Evolutionary conservation across 2,888 invertebrate genomes (phyloP), one percentile per base, ranked within the genome.

Genomic region (Lasioglossum vierecki): DNA sequence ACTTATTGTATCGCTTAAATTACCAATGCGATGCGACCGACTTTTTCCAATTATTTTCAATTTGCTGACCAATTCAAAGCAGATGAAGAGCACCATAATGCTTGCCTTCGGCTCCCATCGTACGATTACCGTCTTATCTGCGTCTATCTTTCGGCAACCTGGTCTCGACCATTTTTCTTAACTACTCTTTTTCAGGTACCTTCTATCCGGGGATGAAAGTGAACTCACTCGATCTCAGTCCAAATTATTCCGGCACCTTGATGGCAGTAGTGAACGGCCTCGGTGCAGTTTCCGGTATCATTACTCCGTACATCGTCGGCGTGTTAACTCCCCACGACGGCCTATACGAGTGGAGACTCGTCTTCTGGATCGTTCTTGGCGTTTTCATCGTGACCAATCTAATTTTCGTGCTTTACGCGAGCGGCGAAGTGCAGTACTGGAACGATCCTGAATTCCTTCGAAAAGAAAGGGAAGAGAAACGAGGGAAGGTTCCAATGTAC

Each of bases 291-390:
- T 96, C 97, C 0, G 97, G 97, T 63, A 97, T 97, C 89, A 95
- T 97, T 41, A 97, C 97, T 0, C 97, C 97, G 0, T 96, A 96
- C 90, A 95, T 97, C 71, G 97, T 97, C 57, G 97, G 97, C 22
- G 94, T 96, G 60, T 94, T 97, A 88, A 97, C 97, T 0, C 91
- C 91, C 0, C 39, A 94, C n/a, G 91, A 91, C 1, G 89, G 89
- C 0, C 63, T 93, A 2, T 94, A 94, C 35, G 96, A 98, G 95
- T 98, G 98, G 98, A 96, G 97, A 39, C 92, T 96, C 0, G 98
- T 98, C 0, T 98, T 98, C 94, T 98, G 98, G 97, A 97, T 98
- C 57, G 97, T 98, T 68, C 96, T 97, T 11, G 96, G 93, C 0
- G 96, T 98, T 4, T 96, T 98, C 84, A 94, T 96, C 0, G 84